Conservation (phyloP, 92 coral and sea anemone genomes). For the Umimayanthus chanpuru region DNA sequence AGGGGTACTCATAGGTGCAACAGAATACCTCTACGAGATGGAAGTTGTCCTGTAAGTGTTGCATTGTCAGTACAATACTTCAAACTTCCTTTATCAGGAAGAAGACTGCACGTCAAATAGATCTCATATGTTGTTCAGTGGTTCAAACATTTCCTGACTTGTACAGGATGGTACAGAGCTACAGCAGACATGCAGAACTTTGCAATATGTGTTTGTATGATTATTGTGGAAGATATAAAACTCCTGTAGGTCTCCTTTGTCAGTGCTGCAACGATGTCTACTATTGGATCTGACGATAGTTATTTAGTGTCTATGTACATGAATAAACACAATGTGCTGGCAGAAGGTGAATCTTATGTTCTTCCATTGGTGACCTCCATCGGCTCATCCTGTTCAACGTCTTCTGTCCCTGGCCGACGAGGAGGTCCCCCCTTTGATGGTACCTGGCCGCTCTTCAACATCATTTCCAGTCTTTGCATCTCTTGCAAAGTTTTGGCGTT, state of each 20-base stretch:
- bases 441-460: constrained; percentile 88
- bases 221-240: not conserved
- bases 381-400: constrained; percentile 66
- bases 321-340: not conserved
- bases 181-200: not conserved
- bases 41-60: not conserved
- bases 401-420: constrained; percentile 27
- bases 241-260: not conserved
- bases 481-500: constrained; percentile 98
- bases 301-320: constrained; percentile 3
- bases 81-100: not conserved
- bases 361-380: constrained; percentile 79
- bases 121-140: no score
- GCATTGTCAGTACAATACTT: not conserved
- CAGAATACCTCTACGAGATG: not conserved
- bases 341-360: not conserved
- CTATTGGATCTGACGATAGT: not conserved
- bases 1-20: not conserved
- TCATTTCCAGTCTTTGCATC: constrained; percentile 90
- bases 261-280: not conserved
- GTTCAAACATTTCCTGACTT: not conserved
- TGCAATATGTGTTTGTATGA: not conserved
- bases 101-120: not conserved
- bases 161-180: not conserved
- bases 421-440: constrained; percentile 50